Percentiles rank a stretch among this genome's conserved stretches.
These are phyloP conservation scores for Acrocyrtus sp. DNA, from an alignment of 2,888 invertebrate genomes.

Conservation along the genomic window DNA sequence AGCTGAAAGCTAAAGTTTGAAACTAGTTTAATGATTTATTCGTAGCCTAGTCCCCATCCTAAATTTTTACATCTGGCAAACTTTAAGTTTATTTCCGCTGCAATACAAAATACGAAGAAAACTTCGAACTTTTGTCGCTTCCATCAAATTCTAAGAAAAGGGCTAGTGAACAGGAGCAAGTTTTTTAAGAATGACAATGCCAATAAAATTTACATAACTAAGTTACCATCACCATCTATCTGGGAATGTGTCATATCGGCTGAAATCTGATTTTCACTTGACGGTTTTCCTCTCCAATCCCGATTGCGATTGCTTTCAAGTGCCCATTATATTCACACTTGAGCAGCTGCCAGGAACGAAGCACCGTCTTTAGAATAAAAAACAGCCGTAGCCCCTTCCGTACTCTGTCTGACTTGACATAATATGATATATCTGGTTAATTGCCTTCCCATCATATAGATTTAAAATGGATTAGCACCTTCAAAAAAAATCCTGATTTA, in stretches of 20 bases:
- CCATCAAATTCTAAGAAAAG: no score
- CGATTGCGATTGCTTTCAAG: constrained; percentile 21
- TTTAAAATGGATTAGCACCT: constrained; percentile 45
- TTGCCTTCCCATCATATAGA: constrained; percentile 19
- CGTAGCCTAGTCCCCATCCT: no score
- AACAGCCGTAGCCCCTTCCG: neutral
- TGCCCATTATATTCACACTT: constrained; percentile 31
- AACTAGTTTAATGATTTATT: no score
- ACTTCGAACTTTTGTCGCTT: no score
- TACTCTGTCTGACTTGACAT: constrained; percentile 1
- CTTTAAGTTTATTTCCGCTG: no score
- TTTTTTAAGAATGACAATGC: no score
- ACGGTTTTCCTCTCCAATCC: constrained; percentile 7
- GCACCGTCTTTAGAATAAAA: neutral
- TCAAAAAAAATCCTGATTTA: constrained; percentile 51
- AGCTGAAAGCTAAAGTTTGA: no score
- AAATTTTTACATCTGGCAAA: no score
- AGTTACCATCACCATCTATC: constrained; percentile 33
- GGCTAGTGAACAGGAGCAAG: neutral
- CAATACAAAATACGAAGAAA: no score
- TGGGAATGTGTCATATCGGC: no score
- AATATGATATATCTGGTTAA: constrained; percentile 2
- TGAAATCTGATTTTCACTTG: constrained; percentile 26
- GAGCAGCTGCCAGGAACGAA: constrained; percentile 15
- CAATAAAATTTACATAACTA: constrained; percentile 57